Percentiles rank a stretch among this genome's conserved stretches.
phyloP scores from a whole-genome alignment of 2,888 invertebrate species.

The Agriopis leucophaearia region DNA sequence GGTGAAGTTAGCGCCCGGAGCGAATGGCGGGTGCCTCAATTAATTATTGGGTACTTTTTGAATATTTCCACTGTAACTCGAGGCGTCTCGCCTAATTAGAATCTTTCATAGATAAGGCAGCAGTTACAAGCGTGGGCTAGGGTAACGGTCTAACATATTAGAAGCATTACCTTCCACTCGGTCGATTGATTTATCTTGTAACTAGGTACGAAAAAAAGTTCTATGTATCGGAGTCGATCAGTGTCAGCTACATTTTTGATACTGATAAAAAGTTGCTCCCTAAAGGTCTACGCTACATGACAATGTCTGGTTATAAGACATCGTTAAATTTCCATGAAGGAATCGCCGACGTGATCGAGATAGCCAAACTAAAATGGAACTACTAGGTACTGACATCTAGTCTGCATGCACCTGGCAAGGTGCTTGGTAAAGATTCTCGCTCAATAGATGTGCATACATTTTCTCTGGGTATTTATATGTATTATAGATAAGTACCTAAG shows the following conservation, averaged over 20 bases:
- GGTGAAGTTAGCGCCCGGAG: constrained; percentile 38
- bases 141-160: constrained; percentile 75
- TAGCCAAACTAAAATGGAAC: not conserved
- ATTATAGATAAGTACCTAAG: no score
- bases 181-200: constrained; percentile 58
- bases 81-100: constrained; percentile 68
- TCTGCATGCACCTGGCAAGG: no score
- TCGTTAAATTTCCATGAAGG: not conserved
- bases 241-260: constrained; percentile 53
- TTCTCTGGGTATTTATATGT: no score
- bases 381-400: no score
- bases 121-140: constrained; percentile 58
- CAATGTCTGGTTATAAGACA: not conserved
- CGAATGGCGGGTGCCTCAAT: constrained; percentile 37
- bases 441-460: no score
- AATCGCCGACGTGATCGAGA: not conserved
- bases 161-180: constrained; percentile 62
- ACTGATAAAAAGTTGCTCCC: constrained; percentile 47
- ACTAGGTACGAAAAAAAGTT: constrained; percentile 32
- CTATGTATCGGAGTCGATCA: constrained; percentile 49
- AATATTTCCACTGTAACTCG: constrained; percentile 58
- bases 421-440: no score
- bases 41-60: constrained; percentile 60
- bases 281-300: constrained; percentile 18
- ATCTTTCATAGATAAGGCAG: constrained; percentile 51